Conservation (phyloP, 2,113 vertebrate species). For the Entelurus aequoreus region DNA sequence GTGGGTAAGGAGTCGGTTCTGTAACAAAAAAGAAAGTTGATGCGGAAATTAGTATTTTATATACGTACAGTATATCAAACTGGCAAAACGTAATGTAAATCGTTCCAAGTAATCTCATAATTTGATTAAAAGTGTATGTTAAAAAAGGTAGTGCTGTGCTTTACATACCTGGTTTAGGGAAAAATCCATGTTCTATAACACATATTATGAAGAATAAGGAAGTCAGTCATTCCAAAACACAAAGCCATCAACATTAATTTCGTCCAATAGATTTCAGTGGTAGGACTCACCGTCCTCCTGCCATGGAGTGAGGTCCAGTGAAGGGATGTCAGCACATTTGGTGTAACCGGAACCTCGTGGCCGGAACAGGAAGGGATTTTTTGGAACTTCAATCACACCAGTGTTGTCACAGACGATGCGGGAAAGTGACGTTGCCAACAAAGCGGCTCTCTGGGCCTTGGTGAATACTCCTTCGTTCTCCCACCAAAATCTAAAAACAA, state of each 20-base stretch:
- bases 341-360: conserved; percentile 39
- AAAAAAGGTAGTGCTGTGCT: background rate
- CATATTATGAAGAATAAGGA: background rate
- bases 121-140: background rate
- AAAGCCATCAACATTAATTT: background rate
- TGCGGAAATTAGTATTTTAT: no score
- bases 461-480: conserved; percentile 66
- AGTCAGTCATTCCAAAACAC: conserved; percentile 4
- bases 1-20: background rate
- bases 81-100: background rate
- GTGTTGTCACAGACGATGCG: conserved; percentile 75
- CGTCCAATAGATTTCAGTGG: background rate
- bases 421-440: conserved; percentile 51
- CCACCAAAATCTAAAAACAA: conserved; percentile 69
- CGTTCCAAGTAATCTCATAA: background rate
- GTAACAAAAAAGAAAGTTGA: no score
- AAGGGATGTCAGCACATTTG: conserved; percentile 39
- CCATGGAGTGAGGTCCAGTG: conserved; percentile 67
- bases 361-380: conserved; percentile 48
- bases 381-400: conserved; percentile 60
- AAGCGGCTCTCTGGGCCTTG: conserved; percentile 35
- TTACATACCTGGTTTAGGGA: background rate
- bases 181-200: background rate
- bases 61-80: no score
- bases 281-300: conserved; percentile 40